Evolutionary conservation across 2,113 vertebrate genomes (phyloP).

Genomic region (Rissa tridactyla): DNA sequence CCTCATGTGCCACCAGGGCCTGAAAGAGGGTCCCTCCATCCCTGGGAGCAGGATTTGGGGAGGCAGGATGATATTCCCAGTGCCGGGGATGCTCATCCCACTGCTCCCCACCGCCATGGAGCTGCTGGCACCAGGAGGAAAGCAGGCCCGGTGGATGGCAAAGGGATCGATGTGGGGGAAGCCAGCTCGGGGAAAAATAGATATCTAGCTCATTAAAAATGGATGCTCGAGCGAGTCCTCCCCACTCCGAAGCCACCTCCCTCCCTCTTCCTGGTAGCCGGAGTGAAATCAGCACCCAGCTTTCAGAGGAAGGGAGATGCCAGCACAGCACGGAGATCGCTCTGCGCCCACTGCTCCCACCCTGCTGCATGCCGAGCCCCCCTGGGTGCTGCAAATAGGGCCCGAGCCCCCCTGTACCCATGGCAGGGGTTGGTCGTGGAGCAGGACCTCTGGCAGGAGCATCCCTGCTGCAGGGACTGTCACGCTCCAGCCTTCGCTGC

Average conservation of each 20-base stretch:
- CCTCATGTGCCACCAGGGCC: fast-evolving
- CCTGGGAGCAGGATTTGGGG: not conserved
- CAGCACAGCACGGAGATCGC: fast-evolving
- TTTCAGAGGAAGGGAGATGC: slow-evolving; percentile 27
- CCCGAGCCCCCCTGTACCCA: fast-evolving
- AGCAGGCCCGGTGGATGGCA: not conserved
- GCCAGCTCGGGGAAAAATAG: slow-evolving; percentile 67
- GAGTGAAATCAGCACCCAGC: slow-evolving; percentile 56
- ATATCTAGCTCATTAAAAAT: slow-evolving; percentile 66
- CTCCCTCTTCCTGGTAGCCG: slow-evolving; percentile 46
- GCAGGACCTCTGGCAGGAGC: not conserved
- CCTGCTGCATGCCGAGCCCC: fast-evolving
- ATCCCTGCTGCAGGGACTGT: not conserved
- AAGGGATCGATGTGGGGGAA: slow-evolving; percentile 56
- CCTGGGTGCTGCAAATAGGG: not conserved
- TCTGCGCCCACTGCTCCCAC: not conserved
- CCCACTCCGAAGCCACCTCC: slow-evolving; percentile 53
- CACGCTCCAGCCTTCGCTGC: fast-evolving
- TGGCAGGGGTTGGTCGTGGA: not conserved
- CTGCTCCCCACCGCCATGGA: not conserved
- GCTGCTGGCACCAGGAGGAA: not conserved
- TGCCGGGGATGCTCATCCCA: fast-evolving
- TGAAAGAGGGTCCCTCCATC: not conserved
- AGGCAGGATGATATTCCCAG: not conserved
- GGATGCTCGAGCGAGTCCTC: slow-evolving; percentile 48